These are phyloP conservation scores for Trissonchulus latispiculum DNA, from an alignment of 2,888 invertebrate species.

Conservation along the genomic window DNA sequence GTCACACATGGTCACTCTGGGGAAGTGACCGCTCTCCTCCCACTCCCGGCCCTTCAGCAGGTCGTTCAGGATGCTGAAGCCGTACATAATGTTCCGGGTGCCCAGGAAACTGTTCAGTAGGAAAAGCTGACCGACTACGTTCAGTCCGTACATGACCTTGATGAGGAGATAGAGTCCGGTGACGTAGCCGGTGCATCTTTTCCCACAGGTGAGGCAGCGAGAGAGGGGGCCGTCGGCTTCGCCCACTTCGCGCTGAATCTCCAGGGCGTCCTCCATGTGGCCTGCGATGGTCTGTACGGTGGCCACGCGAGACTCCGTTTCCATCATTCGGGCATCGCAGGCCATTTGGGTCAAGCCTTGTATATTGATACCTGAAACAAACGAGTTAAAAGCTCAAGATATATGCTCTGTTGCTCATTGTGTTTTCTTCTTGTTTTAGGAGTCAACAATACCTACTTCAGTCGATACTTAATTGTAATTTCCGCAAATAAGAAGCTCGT, in stretches of 20 bases:
- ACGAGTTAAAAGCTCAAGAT: background rate
- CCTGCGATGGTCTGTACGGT: conserved; percentile 41
- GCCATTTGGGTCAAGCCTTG: conserved; percentile 46
- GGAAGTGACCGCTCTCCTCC: conserved; percentile 44
- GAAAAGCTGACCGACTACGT: conserved; percentile 44
- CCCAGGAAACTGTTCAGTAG: conserved; percentile 45
- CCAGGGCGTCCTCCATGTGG: conserved; percentile 44
- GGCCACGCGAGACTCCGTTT: conserved; percentile 41
- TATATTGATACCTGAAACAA: conserved; percentile 48
- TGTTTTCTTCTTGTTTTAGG: no score
- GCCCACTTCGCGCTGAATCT: conserved; percentile 43
- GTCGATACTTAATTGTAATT: no score
- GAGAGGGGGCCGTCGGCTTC: conserved; percentile 38
- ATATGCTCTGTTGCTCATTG: no score
- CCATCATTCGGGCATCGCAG: conserved; percentile 46
- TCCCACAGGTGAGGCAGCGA: conserved; percentile 37
- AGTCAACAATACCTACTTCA: no score
- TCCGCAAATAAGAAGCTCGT: no score
- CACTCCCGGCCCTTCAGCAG: conserved; percentile 43
- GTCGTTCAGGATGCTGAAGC: conserved; percentile 44
- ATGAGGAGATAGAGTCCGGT: conserved; percentile 44
- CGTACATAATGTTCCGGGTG: conserved; percentile 45
- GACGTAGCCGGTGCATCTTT: conserved; percentile 45
- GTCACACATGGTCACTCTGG: conserved; percentile 46
- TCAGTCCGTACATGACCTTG: conserved; percentile 43